These are phyloP conservation scores for Dascillus cervinus DNA, from an alignment of 2,888 invertebrate species.

Conservation along the genomic window DNA sequence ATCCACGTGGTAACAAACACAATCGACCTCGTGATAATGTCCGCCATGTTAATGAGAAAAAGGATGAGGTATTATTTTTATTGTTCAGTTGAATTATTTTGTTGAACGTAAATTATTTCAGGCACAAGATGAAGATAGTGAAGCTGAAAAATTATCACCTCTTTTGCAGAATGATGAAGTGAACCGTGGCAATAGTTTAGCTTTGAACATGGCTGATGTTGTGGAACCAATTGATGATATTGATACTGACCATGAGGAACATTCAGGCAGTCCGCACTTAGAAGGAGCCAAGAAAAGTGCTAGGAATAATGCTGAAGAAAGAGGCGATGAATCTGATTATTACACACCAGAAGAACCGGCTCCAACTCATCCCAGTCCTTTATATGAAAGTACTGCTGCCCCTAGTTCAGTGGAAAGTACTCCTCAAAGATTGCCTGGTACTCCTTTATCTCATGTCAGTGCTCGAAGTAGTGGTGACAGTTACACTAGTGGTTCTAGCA, in stretches of 20 bases:
- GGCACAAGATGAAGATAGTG: conserved; percentile 65
- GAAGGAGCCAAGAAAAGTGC: conserved; percentile 10
- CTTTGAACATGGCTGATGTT: conserved; percentile 44
- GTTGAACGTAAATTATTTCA: conserved; percentile 2
- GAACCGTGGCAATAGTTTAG: conserved; percentile 29
- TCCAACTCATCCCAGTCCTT: conserved; percentile 57
- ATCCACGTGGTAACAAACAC: conserved; percentile 27
- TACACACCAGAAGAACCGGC: conserved; percentile 71
- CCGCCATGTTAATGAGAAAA: conserved; percentile 56
- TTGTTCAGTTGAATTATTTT: too few relatives aligned
- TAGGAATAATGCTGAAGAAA: conserved; percentile 27
- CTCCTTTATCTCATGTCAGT: conserved; percentile 60
- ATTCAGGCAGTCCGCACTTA: conserved; percentile 18
- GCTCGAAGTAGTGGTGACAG: conserved; percentile 73
- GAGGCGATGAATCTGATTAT: conserved; percentile 68
- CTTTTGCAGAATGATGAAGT: conserved; percentile 45
- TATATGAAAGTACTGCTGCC: conserved; percentile 39
- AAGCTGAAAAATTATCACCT: conserved; percentile 75
- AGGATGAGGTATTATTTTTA: conserved; percentile 35
- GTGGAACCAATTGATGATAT: conserved; percentile 57
- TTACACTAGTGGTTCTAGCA: conserved; percentile 75
- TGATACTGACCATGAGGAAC: conserved; percentile 48
- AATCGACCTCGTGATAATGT: conserved; percentile 43
- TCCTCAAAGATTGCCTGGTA: conserved; percentile 48
- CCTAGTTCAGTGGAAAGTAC: conserved; percentile 39